Evolutionary conservation across 2,113 vertebrate genomes (phyloP).

Genomic region (Charina bottae): DNA sequence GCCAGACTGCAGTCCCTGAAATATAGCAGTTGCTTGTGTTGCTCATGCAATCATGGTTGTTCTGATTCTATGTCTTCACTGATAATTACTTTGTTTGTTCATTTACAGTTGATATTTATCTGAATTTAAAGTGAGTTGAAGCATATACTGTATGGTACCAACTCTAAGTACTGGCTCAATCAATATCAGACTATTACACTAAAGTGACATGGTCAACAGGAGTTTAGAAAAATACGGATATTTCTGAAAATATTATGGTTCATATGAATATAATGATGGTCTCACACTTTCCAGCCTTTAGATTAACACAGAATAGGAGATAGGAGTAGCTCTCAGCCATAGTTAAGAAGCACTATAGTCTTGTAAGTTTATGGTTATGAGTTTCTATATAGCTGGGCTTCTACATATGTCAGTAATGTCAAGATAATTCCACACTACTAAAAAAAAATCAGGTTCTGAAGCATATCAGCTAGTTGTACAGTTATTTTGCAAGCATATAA

Average conservation of each 20-base stretch:
- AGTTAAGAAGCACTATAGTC: not conserved
- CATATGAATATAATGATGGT: not conserved
- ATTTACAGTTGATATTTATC: not conserved
- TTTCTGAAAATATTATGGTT: not conserved
- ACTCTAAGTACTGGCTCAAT: not conserved
- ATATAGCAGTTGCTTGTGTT: not conserved
- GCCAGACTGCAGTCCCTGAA: not conserved
- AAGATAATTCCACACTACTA: not conserved
- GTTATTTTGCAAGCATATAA: not conserved
- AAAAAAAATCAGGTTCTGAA: not conserved
- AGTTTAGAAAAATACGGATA: not conserved
- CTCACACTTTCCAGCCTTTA: not conserved
- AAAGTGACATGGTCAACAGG: not conserved
- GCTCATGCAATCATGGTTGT: not conserved
- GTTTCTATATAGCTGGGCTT: not conserved
- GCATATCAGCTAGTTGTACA: not conserved
- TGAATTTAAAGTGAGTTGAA: not conserved
- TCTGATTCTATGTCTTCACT: not conserved
- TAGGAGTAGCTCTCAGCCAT: not conserved
- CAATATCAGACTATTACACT: not conserved
- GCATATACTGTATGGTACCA: not conserved
- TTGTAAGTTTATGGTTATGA: not conserved
- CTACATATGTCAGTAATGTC: not conserved
- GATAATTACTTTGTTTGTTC: not conserved
- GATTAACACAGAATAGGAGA: not conserved